phyloP scores from a whole-genome alignment of 1,140 invertebrate species.

The Aphelenchoides besseyi region DNA sequence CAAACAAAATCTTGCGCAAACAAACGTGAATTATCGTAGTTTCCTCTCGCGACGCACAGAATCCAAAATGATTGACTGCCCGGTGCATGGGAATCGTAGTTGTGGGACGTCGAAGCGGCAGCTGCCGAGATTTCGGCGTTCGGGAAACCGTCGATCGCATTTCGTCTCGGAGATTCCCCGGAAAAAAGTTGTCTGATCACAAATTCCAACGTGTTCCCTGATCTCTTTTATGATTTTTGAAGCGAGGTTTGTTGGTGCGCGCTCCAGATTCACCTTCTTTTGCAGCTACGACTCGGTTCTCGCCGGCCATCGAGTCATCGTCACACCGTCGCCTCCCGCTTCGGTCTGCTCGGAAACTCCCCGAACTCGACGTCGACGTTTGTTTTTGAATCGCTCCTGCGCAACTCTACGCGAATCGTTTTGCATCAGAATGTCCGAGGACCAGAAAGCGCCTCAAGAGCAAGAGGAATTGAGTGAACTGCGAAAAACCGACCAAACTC shows the following conservation, averaged over 20 bases:
- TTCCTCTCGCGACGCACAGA: no score
- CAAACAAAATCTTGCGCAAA: no score
- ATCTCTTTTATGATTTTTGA: constrained; percentile 3
- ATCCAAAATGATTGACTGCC: no score
- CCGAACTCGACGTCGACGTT: background rate
- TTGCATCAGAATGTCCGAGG: background rate
- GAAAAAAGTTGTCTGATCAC: no score
- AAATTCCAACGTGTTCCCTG: no score
- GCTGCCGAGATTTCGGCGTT: no score
- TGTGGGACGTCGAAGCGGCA: no score
- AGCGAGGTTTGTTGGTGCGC: background rate
- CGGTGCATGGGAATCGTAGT: no score
- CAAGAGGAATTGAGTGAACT: background rate
- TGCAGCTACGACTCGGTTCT: constrained; percentile 1
- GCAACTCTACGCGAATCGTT: background rate
- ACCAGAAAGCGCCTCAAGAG: background rate
- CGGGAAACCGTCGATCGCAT: no score
- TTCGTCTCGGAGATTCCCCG: no score
- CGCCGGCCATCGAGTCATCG: background rate
- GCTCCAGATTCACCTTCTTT: background rate
- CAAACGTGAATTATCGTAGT: no score
- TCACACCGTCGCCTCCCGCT: background rate
- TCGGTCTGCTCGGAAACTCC: background rate
- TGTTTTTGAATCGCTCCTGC: background rate
- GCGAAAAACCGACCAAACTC: background rate